These are phyloP conservation scores for Hemicentrotus pulcherrimus DNA, from an alignment of 35 echinoderm and acorn worm genomes.

Conservation along the genomic window DNA sequence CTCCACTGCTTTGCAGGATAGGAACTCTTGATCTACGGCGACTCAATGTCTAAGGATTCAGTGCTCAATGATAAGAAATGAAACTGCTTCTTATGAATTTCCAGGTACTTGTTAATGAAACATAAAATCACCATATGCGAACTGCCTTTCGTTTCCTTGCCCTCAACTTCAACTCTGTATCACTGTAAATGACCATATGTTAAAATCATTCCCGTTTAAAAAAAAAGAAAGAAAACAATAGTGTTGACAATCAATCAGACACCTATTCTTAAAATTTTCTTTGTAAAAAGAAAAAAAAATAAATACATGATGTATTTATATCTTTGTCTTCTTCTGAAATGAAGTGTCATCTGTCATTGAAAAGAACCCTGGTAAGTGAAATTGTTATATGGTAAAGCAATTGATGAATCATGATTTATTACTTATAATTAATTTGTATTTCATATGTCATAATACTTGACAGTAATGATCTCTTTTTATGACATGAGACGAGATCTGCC, in stretches of 20 bases:
- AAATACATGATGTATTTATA: neutral
- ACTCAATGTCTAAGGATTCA: neutral
- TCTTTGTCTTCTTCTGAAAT: neutral
- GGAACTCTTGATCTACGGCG: neutral
- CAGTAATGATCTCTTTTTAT: neutral
- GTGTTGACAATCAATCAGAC: neutral
- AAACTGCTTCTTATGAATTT: neutral
- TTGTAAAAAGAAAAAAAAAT: neutral
- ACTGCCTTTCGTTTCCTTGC: neutral
- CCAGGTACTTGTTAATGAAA: neutral
- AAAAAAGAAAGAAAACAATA: neutral
- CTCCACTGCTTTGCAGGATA: neutral
- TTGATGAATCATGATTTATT: neutral
- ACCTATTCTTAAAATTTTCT: neutral
- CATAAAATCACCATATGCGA: neutral
- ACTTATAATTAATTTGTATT: neutral
- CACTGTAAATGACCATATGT: neutral
- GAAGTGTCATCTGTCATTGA: neutral
- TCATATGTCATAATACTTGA: neutral
- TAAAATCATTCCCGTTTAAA: neutral
- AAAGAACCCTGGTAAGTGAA: neutral
- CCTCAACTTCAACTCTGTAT: neutral
- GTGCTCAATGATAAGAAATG: neutral
- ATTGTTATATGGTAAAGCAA: neutral
- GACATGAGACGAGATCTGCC: too few relatives aligned